Conservation (phyloP, 2,888 invertebrate species). For the Tribolium freemani region DNA sequence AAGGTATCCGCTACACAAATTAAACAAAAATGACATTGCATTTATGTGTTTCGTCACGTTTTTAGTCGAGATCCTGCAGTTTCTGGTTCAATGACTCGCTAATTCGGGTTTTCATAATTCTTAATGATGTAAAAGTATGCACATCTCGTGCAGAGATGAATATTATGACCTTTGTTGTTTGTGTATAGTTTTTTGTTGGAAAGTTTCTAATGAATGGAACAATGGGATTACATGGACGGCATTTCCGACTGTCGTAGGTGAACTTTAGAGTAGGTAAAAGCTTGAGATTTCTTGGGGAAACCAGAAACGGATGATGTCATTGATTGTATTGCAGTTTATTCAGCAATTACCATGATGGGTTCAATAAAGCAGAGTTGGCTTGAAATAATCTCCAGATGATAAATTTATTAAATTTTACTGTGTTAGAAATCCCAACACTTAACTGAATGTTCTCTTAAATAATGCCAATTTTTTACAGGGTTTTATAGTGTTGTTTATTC, state of each 20-base stretch:
- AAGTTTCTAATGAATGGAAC: not conserved
- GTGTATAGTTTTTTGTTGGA: not conserved
- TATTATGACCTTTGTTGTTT: not conserved
- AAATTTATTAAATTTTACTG: no score
- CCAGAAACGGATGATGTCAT: not conserved
- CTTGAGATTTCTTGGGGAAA: not conserved
- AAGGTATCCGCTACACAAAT: conserved; percentile 24
- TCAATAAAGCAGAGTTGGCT: not conserved
- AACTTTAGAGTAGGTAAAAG: not conserved
- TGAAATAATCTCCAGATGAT: no score
- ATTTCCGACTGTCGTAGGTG: not conserved
- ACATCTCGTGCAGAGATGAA: not conserved
- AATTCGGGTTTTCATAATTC: conserved; percentile 3
- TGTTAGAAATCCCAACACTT: no score
- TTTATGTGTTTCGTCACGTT: conserved; percentile 14
- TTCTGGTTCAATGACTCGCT: conserved; percentile 26
- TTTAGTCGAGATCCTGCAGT: conserved; percentile 29
- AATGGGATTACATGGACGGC: not conserved
- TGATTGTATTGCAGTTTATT: not conserved
- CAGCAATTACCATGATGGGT: not conserved
- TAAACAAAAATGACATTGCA: conserved; percentile 24
- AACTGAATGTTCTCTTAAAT: no score
- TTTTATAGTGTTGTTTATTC: no score
- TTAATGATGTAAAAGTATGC: conserved; percentile 10
- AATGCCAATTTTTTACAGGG: no score